phyloP scores from a whole-genome alignment of 2,888 invertebrate genomes.

The Nysson spinosus region DNA sequence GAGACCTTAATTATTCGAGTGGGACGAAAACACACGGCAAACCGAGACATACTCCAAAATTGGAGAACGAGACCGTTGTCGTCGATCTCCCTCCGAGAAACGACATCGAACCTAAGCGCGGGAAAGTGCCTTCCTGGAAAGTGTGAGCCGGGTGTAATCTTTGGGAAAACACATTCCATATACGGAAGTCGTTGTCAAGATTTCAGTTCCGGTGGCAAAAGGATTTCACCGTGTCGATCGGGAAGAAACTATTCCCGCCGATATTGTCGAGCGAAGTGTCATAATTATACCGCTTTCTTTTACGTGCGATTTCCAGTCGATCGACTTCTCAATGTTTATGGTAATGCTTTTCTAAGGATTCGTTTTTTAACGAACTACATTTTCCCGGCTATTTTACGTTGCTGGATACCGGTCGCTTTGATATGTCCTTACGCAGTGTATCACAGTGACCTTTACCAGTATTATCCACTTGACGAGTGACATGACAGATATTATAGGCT shows the following conservation, averaged over 20 bases:
- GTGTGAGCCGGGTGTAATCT: conserved; percentile 37
- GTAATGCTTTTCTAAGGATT: not conserved
- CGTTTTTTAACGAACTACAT: conserved; percentile 19
- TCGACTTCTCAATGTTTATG: conserved; percentile 1
- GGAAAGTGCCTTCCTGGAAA: conserved; percentile 64
- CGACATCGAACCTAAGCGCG: conserved; percentile 22
- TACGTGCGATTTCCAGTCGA: conserved; percentile 28
- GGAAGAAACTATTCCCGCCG: not conserved
- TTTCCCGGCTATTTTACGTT: conserved; percentile 12
- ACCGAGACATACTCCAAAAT: conserved; percentile 59
- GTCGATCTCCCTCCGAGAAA: conserved; percentile 55
- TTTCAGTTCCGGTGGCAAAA: conserved; percentile 36
- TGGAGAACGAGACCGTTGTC: conserved; percentile 50
- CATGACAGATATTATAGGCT: conserved; percentile 5
- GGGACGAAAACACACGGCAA: conserved; percentile 14
- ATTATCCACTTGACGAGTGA: conserved; percentile 24
- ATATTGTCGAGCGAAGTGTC: conserved; percentile 35
- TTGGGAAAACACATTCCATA: conserved; percentile 45
- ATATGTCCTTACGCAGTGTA: conserved; percentile 30
- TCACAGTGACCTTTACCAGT: conserved; percentile 30
- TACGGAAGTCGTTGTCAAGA: conserved; percentile 28
- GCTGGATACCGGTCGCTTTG: conserved; percentile 20
- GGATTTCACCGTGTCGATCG: conserved; percentile 27
- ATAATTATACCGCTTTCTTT: conserved; percentile 39
- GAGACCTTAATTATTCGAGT: not conserved